Percentiles rank a stretch among this genome's conserved stretches.
These are phyloP conservation scores for Sceloporus undulatus DNA, from an alignment of 2,113 vertebrate genomes.

Conservation along the genomic window DNA sequence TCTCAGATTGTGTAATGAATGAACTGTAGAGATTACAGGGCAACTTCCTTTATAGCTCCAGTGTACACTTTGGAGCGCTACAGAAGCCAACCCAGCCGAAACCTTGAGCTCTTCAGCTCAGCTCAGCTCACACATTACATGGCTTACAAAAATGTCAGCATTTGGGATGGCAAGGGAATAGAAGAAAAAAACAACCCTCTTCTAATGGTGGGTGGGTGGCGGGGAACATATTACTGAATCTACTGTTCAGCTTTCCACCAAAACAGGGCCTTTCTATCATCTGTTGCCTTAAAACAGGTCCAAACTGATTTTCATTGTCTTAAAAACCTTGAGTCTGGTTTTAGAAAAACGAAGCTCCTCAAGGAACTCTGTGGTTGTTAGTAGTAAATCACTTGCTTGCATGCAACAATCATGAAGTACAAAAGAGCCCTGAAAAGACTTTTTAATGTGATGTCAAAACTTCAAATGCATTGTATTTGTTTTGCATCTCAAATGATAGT, in stretches of 20 bases:
- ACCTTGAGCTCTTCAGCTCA: not conserved
- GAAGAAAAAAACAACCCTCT: not conserved
- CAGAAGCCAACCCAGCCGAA: not conserved
- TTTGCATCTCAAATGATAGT: not conserved
- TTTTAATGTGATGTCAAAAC: not conserved
- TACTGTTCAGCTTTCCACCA: not conserved
- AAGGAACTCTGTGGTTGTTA: not conserved
- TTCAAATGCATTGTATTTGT: constrained; percentile 4
- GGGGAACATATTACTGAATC: not conserved
- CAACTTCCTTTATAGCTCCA: not conserved
- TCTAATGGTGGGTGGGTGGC: no score
- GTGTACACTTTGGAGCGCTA: not conserved
- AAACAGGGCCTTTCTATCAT: not conserved
- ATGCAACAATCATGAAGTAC: not conserved
- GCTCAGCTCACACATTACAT: not conserved
- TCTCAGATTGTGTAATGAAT: not conserved
- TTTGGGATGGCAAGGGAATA: not conserved
- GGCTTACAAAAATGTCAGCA: not conserved
- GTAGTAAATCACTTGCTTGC: not conserved
- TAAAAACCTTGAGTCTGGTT: not conserved
- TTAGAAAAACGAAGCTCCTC: not conserved
- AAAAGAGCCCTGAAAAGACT: not conserved
- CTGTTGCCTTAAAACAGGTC: not conserved
- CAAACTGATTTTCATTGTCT: not conserved
- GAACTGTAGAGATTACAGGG: not conserved